Evolutionary conservation across 2,797 vertebrate genomes (phyloP).

Genomic region (Poeciliopsis gracilis): DNA sequence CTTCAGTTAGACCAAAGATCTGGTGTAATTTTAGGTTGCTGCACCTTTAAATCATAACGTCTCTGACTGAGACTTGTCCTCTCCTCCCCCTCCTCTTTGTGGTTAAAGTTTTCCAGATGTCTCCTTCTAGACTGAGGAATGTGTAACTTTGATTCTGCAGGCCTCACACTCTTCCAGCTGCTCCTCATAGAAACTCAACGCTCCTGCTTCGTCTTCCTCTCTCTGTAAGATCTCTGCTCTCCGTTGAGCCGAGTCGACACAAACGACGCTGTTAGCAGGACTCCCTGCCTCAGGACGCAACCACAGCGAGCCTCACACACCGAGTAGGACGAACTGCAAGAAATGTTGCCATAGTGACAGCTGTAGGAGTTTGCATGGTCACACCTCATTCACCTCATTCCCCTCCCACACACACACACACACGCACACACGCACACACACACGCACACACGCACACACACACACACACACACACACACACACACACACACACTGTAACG

Average conservation of each 20-base stretch:
- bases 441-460: neutral
- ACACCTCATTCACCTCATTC: neutral
- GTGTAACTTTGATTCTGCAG: constrained; percentile 41
- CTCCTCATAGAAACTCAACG: neutral
- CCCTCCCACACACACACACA: no score
- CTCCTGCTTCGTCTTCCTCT: neutral
- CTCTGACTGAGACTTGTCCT: constrained; percentile 9
- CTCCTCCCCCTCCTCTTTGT: constrained; percentile 27
- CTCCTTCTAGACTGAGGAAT: constrained; percentile 54
- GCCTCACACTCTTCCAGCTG: constrained; percentile 6
- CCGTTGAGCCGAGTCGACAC: neutral
- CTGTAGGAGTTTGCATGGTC: neutral
- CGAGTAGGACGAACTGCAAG: neutral
- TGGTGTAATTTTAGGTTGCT: no score
- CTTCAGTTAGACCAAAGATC: no score
- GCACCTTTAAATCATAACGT: neutral
- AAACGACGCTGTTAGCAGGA: neutral
- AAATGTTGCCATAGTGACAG: neutral
- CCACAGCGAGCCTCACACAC: no score
- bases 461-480: neutral
- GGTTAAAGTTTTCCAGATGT: constrained; percentile 66
- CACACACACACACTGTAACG: neutral
- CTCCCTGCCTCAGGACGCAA: neutral
- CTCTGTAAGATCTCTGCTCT: neutral
- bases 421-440: neutral